These are phyloP conservation scores for Hypolimnas misippus DNA, from an alignment of 2,888 invertebrate species.

Conservation along the genomic window DNA sequence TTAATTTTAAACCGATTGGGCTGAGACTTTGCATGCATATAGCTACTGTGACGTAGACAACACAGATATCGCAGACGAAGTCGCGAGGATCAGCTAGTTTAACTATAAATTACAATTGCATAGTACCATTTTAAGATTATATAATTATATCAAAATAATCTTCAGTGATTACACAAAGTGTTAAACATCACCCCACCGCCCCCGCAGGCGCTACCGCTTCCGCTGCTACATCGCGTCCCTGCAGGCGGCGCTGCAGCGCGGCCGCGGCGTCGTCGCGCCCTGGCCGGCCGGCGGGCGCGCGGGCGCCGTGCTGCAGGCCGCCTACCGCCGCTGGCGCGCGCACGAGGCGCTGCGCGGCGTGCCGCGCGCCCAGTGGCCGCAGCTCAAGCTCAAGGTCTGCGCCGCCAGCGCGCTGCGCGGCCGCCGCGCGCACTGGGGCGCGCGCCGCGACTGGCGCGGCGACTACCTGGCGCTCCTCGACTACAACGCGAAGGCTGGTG, in stretches of 20 bases:
- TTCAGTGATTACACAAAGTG: no score
- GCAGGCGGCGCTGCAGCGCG: slow-evolving; percentile 57
- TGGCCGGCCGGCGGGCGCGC: slow-evolving; percentile 89
- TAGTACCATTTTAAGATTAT: no score
- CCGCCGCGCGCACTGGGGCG: slow-evolving; percentile 69
- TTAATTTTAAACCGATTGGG: no score
- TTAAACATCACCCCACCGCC: not conserved
- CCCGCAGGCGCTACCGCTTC: slow-evolving; percentile 70
- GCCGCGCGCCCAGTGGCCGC: slow-evolving; percentile 93
- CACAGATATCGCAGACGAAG: no score
- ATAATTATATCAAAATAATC: no score
- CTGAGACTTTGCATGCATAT: no score
- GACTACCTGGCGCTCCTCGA: slow-evolving; percentile 68
- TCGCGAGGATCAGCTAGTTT: no score
- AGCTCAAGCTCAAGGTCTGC: slow-evolving; percentile 85
- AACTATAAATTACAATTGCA: no score
- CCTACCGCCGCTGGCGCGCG: slow-evolving; percentile 93
- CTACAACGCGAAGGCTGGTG: slow-evolving; percentile 67
- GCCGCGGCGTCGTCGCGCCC: slow-evolving; percentile 58
- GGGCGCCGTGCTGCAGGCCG: slow-evolving; percentile 85
- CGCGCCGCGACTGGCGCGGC: slow-evolving; percentile 64
- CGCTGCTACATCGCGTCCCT: slow-evolving; percentile 69
- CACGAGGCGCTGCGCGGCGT: slow-evolving; percentile 92
- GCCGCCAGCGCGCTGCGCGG: slow-evolving; percentile 67
- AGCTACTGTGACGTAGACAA: no score